Conservation (phyloP, 1,140 invertebrate species). For the Bombus difficillimus region DNA sequence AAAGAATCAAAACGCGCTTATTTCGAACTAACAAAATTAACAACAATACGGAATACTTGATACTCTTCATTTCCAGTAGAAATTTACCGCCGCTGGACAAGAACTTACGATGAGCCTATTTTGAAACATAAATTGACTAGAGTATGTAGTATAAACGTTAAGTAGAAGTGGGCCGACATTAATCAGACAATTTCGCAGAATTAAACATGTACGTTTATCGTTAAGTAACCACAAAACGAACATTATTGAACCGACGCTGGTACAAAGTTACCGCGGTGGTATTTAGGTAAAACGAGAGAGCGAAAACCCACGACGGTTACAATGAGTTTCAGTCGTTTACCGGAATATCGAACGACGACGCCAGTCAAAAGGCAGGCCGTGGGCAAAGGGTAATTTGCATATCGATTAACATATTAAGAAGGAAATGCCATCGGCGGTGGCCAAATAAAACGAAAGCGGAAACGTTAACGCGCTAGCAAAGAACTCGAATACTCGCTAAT, state of each 20-base stretch:
- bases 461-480: constrained; percentile 24
- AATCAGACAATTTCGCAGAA: neutral
- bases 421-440: neutral
- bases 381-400: constrained; percentile 23
- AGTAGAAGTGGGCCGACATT: too few species aligned
- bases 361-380: neutral
- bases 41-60: too few species aligned
- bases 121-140: too few species aligned
- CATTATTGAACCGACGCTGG: neutral
- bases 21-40: too few species aligned
- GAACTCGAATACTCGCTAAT: constrained; percentile 26
- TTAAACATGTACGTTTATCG: neutral
- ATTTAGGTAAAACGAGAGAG: neutral
- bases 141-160: too few species aligned
- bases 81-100: too few species aligned
- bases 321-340: constrained; percentile 1
- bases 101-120: too few species aligned
- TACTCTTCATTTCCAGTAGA: too few species aligned
- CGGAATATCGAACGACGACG: constrained; percentile 8
- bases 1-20: too few species aligned
- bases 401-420: constrained; percentile 52
- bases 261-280: neutral
- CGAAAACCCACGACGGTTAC: neutral
- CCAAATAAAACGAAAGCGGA: neutral
- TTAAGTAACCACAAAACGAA: constrained; percentile 2